phyloP scores from a whole-genome alignment of 2,113 vertebrate species.

The Campylomormyrus tamandua region DNA sequence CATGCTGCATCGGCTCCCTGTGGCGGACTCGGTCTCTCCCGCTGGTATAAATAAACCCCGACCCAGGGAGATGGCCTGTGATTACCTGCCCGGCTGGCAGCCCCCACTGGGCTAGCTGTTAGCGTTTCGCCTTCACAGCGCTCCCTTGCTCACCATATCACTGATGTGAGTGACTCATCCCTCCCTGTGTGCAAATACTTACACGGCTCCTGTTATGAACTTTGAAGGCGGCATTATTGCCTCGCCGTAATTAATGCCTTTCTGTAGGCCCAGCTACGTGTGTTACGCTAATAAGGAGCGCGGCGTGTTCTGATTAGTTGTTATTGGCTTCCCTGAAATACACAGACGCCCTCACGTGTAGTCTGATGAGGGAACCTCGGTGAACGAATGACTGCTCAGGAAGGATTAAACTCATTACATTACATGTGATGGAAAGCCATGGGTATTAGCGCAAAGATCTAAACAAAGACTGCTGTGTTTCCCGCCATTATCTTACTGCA shows the following conservation, averaged over 20 bases:
- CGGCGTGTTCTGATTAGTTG: slow-evolving; percentile 31
- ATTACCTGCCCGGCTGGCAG: background rate
- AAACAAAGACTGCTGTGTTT: background rate
- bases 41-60: background rate
- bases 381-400: background rate
- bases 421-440: background rate
- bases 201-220: slow-evolving; percentile 37
- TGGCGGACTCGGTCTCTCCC: background rate
- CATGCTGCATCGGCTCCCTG: background rate
- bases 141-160: slow-evolving; percentile 39
- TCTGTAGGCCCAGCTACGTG: slow-evolving; percentile 15
- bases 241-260: slow-evolving; percentile 34
- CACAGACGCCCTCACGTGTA: slow-evolving; percentile 27
- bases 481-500: background rate
- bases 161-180: slow-evolving; percentile 41
- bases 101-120: background rate
- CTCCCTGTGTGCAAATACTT: slow-evolving; percentile 34
- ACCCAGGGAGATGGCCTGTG: background rate
- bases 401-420: slow-evolving; percentile 1
- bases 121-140: background rate
- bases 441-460: background rate
- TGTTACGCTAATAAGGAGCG: slow-evolving; percentile 29
- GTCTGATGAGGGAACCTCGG: slow-evolving; percentile 18
- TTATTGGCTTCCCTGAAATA: slow-evolving; percentile 19
- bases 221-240: slow-evolving; percentile 39